Conservation (phyloP, 2,113 vertebrate species). For the Zingel zingel region DNA sequence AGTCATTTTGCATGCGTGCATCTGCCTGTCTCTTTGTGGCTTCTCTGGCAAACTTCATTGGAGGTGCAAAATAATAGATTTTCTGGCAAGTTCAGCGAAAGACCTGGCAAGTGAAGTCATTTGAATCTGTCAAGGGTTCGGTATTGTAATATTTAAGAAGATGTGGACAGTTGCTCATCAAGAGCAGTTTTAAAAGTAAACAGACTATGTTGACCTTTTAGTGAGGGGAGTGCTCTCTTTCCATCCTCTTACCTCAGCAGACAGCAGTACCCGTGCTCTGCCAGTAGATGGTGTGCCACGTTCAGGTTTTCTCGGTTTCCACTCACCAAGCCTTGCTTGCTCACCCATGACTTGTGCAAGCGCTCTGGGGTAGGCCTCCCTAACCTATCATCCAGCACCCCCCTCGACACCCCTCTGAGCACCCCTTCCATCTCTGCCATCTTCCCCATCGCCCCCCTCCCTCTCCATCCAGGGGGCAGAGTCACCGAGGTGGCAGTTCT, state of each 20-base stretch:
- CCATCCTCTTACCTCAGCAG: slow-evolving; percentile 19
- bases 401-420: slow-evolving; percentile 69
- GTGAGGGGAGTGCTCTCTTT: slow-evolving; percentile 19
- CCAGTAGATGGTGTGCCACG: slow-evolving; percentile 85
- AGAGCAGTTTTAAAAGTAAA: slow-evolving; percentile 32
- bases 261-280: slow-evolving; percentile 56
- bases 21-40: slow-evolving; percentile 19
- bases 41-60: slow-evolving; percentile 22
- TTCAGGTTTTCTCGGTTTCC: slow-evolving; percentile 73
- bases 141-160: slow-evolving; percentile 7
- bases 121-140: slow-evolving; percentile 21
- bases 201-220: slow-evolving; percentile 38
- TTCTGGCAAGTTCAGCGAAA: slow-evolving; percentile 6
- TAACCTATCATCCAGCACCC: slow-evolving; percentile 71
- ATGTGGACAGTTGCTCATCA: slow-evolving; percentile 11
- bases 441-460: slow-evolving; percentile 44
- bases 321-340: slow-evolving; percentile 70
- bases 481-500: slow-evolving; percentile 87
- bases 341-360: slow-evolving; percentile 83
- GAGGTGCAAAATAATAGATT: slow-evolving; percentile 35
- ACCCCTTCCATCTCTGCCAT: slow-evolving; percentile 74
- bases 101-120: neutral
- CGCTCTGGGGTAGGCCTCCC: slow-evolving; percentile 78
- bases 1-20: slow-evolving; percentile 47
- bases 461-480: slow-evolving; percentile 84